Conservation (phyloP, 2,113 vertebrate species). For the Saguinus midas region DNA sequence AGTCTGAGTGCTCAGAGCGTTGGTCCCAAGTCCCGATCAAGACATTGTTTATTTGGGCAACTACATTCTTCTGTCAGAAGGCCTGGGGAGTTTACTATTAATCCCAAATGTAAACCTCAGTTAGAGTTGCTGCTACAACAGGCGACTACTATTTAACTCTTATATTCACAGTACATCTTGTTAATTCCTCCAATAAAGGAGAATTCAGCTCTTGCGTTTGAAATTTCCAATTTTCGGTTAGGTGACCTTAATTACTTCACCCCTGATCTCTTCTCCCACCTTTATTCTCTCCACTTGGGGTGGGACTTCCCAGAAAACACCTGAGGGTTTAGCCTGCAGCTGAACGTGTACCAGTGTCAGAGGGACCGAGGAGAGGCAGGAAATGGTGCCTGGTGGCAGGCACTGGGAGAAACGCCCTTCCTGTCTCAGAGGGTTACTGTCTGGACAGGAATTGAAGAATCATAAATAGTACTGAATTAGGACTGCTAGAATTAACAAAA, state of each 20-base stretch:
- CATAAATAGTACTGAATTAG: not conserved
- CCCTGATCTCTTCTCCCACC: not conserved
- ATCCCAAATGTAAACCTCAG: slow-evolving; percentile 72
- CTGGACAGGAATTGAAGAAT: not conserved
- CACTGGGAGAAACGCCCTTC: not conserved
- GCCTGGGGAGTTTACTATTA: slow-evolving; percentile 69
- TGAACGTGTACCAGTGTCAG: not conserved
- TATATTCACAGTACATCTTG: slow-evolving; percentile 39
- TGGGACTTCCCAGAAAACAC: slow-evolving; percentile 26
- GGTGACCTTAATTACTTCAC: not conserved
- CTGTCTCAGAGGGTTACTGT: not conserved
- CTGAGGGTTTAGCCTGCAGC: not conserved
- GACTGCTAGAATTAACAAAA: slow-evolving; percentile 8
- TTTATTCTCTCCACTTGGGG: not conserved
- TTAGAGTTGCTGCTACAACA: slow-evolving; percentile 55
- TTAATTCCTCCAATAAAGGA: slow-evolving; percentile 45
- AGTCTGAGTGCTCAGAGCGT: not conserved
- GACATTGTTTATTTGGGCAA: slow-evolving; percentile 59
- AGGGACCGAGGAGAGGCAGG: not conserved
- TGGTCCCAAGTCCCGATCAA: slow-evolving; percentile 2
- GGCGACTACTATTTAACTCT: slow-evolving; percentile 51
- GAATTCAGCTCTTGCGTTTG: not conserved
- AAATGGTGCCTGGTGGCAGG: not conserved
- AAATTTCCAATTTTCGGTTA: slow-evolving; percentile 7
- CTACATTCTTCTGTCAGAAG: slow-evolving; percentile 54